A percentile compares a stretch with the other conserved stretches of the same genome.
phyloP scores from a whole-genome alignment of 2,797 vertebrate genomes.

The Oophaga sylvatica region DNA sequence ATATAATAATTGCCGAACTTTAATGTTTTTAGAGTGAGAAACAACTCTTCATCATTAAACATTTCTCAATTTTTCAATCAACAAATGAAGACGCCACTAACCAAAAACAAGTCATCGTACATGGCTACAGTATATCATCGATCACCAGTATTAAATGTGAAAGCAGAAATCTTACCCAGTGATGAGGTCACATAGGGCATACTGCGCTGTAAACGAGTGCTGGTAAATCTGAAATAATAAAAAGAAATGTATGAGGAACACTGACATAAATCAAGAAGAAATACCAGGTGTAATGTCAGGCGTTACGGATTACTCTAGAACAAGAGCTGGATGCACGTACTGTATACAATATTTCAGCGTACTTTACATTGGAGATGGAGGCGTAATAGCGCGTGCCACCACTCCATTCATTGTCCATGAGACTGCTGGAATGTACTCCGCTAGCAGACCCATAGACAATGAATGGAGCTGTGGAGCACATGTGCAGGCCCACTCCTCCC shows the following conservation, averaged over 20 bases:
- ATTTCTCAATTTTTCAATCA: not conserved
- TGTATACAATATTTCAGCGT: not conserved
- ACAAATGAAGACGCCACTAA: not conserved
- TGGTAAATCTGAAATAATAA: constrained; percentile 84
- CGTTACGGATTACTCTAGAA: not conserved
- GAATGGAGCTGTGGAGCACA: no score
- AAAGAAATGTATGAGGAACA: constrained; percentile 57
- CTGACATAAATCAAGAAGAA: constrained; percentile 1
- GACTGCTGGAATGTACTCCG: no score
- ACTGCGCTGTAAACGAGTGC: constrained; percentile 88
- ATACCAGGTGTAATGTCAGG: not conserved
- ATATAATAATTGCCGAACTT: no score
- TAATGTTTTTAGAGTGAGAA: no score
- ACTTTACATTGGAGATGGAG: not conserved
- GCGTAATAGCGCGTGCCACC: no score
- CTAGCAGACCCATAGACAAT: no score
- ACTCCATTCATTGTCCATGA: no score
- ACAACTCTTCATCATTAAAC: no score
- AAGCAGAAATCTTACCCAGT: constrained; percentile 84
- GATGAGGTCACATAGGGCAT: constrained; percentile 92
- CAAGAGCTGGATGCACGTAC: not conserved
- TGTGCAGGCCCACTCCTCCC: no score
- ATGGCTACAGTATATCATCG: not conserved
- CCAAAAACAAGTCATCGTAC: not conserved
- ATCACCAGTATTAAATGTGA: not conserved